Evolutionary conservation across 2,797 vertebrate species (phyloP), one percentile per base, ranked within the genome.

Genomic region (Rachycentron canadum): DNA sequence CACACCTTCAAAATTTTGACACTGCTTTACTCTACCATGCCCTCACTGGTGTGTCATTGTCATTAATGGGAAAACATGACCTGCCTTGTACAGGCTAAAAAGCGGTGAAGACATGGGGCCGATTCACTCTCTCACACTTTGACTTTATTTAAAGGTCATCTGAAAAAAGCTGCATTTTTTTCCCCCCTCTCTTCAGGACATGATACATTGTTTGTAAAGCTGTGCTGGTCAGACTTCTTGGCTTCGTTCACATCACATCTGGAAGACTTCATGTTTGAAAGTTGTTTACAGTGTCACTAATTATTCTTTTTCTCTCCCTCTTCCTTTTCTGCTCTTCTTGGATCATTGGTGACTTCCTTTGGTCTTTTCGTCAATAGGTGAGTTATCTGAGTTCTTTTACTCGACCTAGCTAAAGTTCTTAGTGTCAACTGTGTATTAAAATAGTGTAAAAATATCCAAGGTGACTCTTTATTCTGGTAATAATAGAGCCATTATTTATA

Each of bases 301-400:
- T 85, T 78, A 78, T 79, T 11, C 81, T 5, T 61, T 70, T 70
- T 57, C 55, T 70, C 74, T 62, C 4, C 43, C 47, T 36, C n/a
- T 47, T 2, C 36, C 28, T 85, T 61, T 83, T 23, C 70, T 84
- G 73, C 70, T 79, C 43, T 59, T 60, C 19, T 2, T 26, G 77
- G 69, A 69, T 81, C 69, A 19, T 17, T 3, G 64, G 2, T 65
- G 79, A 64, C 78, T 52, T 62, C 76, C 40, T 65, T 74, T 69
- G 34, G 38, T 55, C 12, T 78, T 59, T 36, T 59, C 87, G 59
- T 81, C 40, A 82, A 74, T 67, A 95, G 94, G 94, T 95, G 93
- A 95, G 95, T 89, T 28, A 63, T 87, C 63, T 68, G n/a, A 50
- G 14, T 32, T 1, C n/a, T 86, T 84, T 82, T 21, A 53, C 52